Evolutionary conservation across 1,140 invertebrate genomes (phyloP).

Genomic region (Tetramorium alpestre): DNA sequence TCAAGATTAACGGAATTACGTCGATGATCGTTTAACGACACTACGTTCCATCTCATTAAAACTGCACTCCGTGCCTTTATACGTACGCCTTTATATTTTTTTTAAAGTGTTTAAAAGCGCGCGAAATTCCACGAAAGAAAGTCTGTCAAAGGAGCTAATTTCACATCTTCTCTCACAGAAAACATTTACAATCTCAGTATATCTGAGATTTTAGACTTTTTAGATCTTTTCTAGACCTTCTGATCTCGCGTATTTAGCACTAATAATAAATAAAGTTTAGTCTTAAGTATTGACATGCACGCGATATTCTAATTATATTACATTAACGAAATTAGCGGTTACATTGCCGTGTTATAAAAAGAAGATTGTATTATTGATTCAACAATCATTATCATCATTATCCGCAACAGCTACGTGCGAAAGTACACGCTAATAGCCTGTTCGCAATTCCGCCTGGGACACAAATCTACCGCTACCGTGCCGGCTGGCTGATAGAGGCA

Average conservation of each 20-base stretch:
- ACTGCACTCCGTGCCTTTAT: neutral
- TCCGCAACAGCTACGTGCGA: neutral
- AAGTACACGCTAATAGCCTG: slow-evolving; percentile 32
- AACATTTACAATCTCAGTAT: neutral
- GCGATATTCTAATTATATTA: neutral
- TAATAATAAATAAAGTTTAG: neutral
- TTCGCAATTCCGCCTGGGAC: slow-evolving; percentile 22
- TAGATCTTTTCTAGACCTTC: neutral
- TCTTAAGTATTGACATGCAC: neutral
- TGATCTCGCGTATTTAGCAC: neutral
- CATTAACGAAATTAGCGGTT: neutral
- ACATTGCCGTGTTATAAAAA: neutral
- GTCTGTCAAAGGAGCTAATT: neutral
- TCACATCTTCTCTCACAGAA: neutral
- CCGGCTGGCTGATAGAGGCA: slow-evolving; percentile 12
- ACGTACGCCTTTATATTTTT: neutral
- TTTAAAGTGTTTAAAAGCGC: neutral
- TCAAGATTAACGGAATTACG: slow-evolving; percentile 15
- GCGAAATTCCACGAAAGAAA: slow-evolving; percentile 6
- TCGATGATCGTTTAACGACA: slow-evolving; percentile 47
- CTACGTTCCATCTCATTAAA: slow-evolving; percentile 40
- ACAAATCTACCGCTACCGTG: slow-evolving; percentile 27
- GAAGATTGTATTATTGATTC: slow-evolving; percentile 23
- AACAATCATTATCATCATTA: neutral
- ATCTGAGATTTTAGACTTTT: neutral